A percentile compares a stretch with the other conserved stretches of the same genome.
phyloP scores from a whole-genome alignment of 1,140 invertebrate genomes.

The Amphibalanus amphitrite region DNA sequence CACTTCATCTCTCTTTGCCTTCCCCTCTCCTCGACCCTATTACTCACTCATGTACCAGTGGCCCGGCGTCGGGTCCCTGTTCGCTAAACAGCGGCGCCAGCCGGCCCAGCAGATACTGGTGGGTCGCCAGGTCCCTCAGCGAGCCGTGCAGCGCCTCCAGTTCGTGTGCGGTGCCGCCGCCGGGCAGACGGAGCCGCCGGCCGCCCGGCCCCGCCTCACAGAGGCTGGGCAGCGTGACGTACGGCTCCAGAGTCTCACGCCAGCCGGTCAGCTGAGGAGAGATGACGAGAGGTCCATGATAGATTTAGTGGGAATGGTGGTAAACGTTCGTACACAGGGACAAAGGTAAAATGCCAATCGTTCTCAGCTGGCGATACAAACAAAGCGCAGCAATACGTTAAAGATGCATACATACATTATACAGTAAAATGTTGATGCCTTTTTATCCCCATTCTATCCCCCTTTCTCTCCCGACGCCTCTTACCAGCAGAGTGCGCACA shows the following conservation, averaged over 20 bases:
- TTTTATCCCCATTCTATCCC: too few species aligned
- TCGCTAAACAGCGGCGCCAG: conserved; percentile 36
- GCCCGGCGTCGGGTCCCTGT: neutral
- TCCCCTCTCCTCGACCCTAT: too few species aligned
- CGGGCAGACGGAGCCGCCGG: conserved; percentile 25
- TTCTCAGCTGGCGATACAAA: too few species aligned
- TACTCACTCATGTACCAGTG: neutral
- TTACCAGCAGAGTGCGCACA: too few species aligned
- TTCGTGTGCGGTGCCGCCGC: conserved; percentile 20
- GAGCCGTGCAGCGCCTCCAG: conserved; percentile 35
- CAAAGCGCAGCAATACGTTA: too few species aligned
- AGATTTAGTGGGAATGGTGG: too few species aligned
- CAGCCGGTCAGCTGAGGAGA: conserved; percentile 43
- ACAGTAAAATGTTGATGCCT: too few species aligned
- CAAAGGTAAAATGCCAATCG: too few species aligned
- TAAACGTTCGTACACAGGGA: too few species aligned
- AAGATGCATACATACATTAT: too few species aligned
- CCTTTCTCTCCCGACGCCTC: too few species aligned
- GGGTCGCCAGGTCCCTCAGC: conserved; percentile 40
- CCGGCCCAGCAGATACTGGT: conserved; percentile 41
- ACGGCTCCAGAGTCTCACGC: conserved; percentile 34
- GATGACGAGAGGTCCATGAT: neutral
- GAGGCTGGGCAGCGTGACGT: conserved; percentile 33
- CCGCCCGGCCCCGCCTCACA: conserved; percentile 23
- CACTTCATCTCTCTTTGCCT: too few species aligned